Evolutionary conservation across 2,888 invertebrate species (phyloP), one percentile per base, ranked within the genome.

Genomic region (Eupithecia insigniata): DNA sequence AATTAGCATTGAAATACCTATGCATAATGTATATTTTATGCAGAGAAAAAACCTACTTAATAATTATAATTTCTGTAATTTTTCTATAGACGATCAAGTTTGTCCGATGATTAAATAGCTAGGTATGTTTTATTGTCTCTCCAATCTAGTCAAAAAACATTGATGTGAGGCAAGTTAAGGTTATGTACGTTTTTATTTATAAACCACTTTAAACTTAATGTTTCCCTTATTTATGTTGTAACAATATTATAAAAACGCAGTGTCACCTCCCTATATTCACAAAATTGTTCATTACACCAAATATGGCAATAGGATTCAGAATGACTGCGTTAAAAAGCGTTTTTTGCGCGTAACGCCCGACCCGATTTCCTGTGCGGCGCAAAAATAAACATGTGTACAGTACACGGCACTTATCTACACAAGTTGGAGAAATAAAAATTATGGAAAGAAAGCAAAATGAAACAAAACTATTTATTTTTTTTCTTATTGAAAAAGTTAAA

Each of bases 241-340:
- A 66, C 18, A 71, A 34, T 61, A 62, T 61, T 14, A 61, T 66
- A 34, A 71, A 64, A 65, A 46, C 22, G 22, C 39, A 36, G 30
- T 51, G 64, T 74, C 66, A 70, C 39, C 43, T 58, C 64, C 22
- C 7, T 62, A 65, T 66, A 68, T 73, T 69, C 67, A 74, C 69
- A 30, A 69, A 64, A 46, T 70, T 66, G 64, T 70, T 78, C 73
- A 75, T 78, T 78, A 76, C 58, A n/a, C 51, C 69, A 72, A 69
- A 72, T 66, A 70, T 61, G 69, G 74, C 74, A 73, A 71, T 73
- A 76, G 70, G 71, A 73, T 75, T 69, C 61, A 12, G 72, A 76
- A 76, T 78, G 71, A 78, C 78, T 74, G 36, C 68, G 74, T 76
- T 76, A 34, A 62, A 62, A 76, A 73, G 65, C 70, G 46, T 75